Evolutionary conservation across 2,888 invertebrate species (phyloP), one percentile per base, ranked within the genome.

Genomic region (Pterostichus madidus): DNA sequence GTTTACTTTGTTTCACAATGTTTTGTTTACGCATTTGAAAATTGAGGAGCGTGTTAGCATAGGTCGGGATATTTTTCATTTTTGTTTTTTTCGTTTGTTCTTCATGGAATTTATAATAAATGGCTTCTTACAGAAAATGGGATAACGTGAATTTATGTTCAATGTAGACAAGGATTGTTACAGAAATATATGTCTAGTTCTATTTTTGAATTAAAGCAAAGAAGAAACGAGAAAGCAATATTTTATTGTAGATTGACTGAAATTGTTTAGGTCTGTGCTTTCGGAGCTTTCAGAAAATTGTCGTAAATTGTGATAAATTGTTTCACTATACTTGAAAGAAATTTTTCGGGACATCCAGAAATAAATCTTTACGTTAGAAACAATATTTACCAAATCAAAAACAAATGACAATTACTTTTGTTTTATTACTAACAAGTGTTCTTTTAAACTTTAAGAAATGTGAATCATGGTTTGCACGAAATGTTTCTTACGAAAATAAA

Each of bases 1-100:
- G 35, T 64, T 64, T 64, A 64, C 64, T n/a, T 64, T 64, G 64
- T 64, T 64, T 64, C 64, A 35, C 61, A n/a, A 31, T 64, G 64
- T 64, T 64, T 64, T 64, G 64, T 64, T 64, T 64, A 64, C 64
- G 64, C 35, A 32, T 64, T 64, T 31, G 11, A 24, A 32, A n/a
- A 35, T 64, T 35, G 35, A 64, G 64, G 5, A 13, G 32, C 64
- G 35, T 35, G 35, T 64, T 64, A 64, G 35, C 35, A 64, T 64
- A 64, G 64, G 64, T 64, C 64, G 64, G 31, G 59, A 32, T 31
- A 31, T 31, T 59, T 59, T 59, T 59, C 31, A 59, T 59, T 59
- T 59, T 32, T 39, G 39, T 39, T 64, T 35, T 32, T 64, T 64
- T 39, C 3, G 24, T 59, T 59, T 8, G 53, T 53, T 2, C 10